Conservation (phyloP, 2,888 invertebrate species). For the Drosophila prolongata region DNA sequence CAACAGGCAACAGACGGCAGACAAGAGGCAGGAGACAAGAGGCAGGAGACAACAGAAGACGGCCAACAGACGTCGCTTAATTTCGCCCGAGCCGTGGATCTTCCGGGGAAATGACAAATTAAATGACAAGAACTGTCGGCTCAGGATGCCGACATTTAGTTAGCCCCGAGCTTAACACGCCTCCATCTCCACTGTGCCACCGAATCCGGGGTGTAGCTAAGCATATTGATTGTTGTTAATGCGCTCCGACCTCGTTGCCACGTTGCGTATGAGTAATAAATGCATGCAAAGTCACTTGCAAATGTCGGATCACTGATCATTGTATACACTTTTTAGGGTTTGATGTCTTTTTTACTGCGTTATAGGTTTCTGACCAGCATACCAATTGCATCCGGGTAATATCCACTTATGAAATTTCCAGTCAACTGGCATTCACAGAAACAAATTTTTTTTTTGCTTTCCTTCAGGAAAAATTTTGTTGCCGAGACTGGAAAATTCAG, state of each 20-base stretch:
- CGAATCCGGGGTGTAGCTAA: slow-evolving; percentile 5
- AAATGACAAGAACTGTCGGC: slow-evolving; percentile 54
- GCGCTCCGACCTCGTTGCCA: slow-evolving; percentile 21
- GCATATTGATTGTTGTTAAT: slow-evolving; percentile 21
- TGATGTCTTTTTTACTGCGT: no score
- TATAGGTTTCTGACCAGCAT: no score
- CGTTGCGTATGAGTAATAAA: slow-evolving; percentile 62
- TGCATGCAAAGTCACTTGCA: not conserved
- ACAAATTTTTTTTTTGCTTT: no score
- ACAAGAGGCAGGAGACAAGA: slow-evolving; percentile 1
- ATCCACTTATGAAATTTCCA: no score
- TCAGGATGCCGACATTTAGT: slow-evolving; percentile 35
- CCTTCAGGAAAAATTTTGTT: no score
- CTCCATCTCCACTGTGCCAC: not conserved
- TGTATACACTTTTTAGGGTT: no score
- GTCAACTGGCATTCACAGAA: no score
- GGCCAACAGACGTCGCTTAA: slow-evolving; percentile 45
- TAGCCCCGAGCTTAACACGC: slow-evolving; percentile 23
- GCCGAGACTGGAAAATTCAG: no score
- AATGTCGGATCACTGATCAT: no score
- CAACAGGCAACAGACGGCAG: slow-evolving; percentile 11
- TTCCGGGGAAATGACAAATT: slow-evolving; percentile 50
- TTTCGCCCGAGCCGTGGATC: slow-evolving; percentile 37
- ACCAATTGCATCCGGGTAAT: no score
- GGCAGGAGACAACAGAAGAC: slow-evolving; percentile 14